Percentiles rank a stretch among this genome's conserved stretches.
Conservation (phyloP, 2,797 vertebrate species). For the Petrocephalus schoutedeni region DNA sequence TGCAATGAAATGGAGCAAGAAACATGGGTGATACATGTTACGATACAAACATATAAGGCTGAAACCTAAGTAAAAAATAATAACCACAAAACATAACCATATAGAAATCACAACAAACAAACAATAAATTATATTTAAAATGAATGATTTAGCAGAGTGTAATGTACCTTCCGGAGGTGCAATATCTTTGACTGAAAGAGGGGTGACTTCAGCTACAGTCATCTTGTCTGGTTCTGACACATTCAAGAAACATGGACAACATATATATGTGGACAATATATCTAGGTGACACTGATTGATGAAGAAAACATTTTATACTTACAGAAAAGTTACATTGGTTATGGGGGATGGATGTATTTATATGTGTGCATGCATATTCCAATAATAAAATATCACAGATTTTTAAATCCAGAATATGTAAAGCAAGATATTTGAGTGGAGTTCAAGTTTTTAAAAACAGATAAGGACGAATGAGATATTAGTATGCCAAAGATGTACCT, state of each 20-base stretch:
- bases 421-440: not conserved
- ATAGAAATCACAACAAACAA: not conserved
- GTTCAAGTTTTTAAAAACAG: not conserved
- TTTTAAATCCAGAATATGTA: not conserved
- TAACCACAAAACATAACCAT: not conserved
- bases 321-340: not conserved
- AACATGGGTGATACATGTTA: not conserved
- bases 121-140: not conserved
- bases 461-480: not conserved
- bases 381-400: not conserved
- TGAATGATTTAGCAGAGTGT: not conserved
- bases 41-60: not conserved
- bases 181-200: constrained; percentile 12
- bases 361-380: not conserved
- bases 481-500: not conserved
- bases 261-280: not conserved
- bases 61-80: not conserved
- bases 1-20: not conserved
- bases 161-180: constrained; percentile 9
- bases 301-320: not conserved
- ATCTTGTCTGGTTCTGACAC: constrained; percentile 9
- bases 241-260: not conserved
- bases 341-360: not conserved
- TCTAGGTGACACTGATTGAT: not conserved
- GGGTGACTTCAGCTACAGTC: not conserved